phyloP scores from a whole-genome alignment of 2,888 invertebrate species.

The Polietes domitor region DNA sequence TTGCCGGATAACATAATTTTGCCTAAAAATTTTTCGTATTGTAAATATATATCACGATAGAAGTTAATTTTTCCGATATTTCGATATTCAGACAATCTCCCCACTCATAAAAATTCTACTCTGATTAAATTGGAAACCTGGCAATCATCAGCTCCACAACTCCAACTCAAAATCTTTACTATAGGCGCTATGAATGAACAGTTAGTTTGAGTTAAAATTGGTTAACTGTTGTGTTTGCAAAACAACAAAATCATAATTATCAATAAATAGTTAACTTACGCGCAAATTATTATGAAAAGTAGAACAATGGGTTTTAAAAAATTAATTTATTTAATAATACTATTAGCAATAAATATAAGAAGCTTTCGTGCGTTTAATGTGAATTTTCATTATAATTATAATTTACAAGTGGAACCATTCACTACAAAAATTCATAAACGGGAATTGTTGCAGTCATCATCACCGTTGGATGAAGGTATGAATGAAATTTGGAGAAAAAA shows the following conservation, averaged over 20 bases:
- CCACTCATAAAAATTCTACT: too few relatives aligned
- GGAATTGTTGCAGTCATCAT: conserved; percentile 71
- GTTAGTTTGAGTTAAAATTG: conserved; percentile 48
- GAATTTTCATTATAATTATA: conserved; percentile 71
- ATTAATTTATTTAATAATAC: conserved; percentile 61
- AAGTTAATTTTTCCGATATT: too few relatives aligned
- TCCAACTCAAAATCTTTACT: neutral
- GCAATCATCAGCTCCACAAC: conserved; percentile 3
- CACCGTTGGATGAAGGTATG: conserved; percentile 1
- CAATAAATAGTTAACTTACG: too few relatives aligned
- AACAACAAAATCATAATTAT: neutral
- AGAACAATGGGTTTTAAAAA: conserved; percentile 41
- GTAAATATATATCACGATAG: too few relatives aligned
- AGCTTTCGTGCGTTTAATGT: conserved; percentile 70
- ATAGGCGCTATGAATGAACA: conserved; percentile 58
- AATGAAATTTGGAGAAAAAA: neutral
- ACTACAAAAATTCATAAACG: conserved; percentile 74
- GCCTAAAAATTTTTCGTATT: too few relatives aligned
- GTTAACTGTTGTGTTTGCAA: conserved; percentile 43
- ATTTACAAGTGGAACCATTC: conserved; percentile 69
- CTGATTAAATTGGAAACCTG: neutral
- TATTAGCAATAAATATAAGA: conserved; percentile 63
- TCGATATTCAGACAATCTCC: too few relatives aligned
- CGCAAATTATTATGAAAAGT: neutral
- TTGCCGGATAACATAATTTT: too few relatives aligned